These are phyloP conservation scores for Pollenia amentaria DNA, from an alignment of 2,888 invertebrate species.

Conservation along the genomic window DNA sequence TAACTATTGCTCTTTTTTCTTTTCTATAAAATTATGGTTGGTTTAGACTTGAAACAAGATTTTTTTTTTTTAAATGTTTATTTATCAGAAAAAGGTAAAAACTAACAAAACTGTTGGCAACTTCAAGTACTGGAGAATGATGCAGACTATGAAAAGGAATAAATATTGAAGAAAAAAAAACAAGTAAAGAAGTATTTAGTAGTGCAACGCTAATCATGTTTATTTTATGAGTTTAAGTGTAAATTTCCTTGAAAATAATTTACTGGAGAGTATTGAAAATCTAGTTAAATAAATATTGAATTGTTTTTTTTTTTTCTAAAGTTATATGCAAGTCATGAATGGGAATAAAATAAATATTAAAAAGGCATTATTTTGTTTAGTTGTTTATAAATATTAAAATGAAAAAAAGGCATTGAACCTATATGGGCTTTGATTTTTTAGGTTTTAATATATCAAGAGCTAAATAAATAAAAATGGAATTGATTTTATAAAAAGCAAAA, in stretches of 20 bases:
- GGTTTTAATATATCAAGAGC: constrained; percentile 45
- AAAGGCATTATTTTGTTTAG: not conserved
- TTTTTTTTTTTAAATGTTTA: too few species aligned
- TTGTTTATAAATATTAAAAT: not conserved
- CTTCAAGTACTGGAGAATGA: constrained; percentile 56
- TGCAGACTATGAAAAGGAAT: constrained; percentile 38
- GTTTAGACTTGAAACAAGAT: not conserved
- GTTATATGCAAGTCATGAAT: constrained; percentile 66
- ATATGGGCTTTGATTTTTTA: constrained; percentile 9
- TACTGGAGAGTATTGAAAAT: constrained; percentile 32
- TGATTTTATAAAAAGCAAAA: constrained; percentile 47
- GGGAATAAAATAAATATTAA: constrained; percentile 30
- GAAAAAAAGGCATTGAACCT: not conserved
- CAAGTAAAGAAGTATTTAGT: constrained; percentile 66
- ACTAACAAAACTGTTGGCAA: constrained; percentile 15
- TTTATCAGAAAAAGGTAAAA: constrained; percentile 36
- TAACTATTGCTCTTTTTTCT: constrained; percentile 22
- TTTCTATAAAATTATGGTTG: constrained; percentile 25
- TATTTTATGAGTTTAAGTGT: constrained; percentile 74
- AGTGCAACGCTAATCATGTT: constrained; percentile 74
- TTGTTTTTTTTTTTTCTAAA: constrained; percentile 19
- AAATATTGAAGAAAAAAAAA: constrained; percentile 1
- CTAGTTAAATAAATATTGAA: constrained; percentile 57
- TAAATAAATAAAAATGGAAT: constrained; percentile 61
- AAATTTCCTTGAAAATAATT: constrained; percentile 71